These are phyloP conservation scores for Herminia tarsipennalis DNA, from an alignment of 2,888 invertebrate genomes.

Conservation along the genomic window DNA sequence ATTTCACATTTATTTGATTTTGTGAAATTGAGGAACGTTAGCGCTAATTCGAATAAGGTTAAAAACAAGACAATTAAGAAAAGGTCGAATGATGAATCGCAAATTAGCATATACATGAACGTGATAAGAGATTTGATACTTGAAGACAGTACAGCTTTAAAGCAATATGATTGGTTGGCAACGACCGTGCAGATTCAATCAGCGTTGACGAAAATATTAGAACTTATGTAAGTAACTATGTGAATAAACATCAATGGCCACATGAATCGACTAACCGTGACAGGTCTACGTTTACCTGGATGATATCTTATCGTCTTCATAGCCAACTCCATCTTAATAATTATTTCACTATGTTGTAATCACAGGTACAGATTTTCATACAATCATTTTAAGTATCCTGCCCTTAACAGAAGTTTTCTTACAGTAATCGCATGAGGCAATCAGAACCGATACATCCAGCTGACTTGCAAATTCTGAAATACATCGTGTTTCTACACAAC, in stretches of 20 bases:
- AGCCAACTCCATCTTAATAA: too few species aligned
- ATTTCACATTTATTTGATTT: too few species aligned
- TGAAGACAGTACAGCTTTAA: slow-evolving; percentile 47
- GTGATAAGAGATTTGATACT: slow-evolving; percentile 62
- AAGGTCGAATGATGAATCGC: slow-evolving; percentile 14
- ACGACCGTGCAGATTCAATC: slow-evolving; percentile 64
- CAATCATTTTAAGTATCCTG: too few species aligned
- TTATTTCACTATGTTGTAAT: too few species aligned
- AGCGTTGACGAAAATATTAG: slow-evolving; percentile 55
- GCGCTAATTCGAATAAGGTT: too few species aligned
- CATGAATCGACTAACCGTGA: neutral
- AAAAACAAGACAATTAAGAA: slow-evolving; percentile 14
- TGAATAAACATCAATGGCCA: neutral
- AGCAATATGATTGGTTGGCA: slow-evolving; percentile 66
- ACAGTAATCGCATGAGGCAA: neutral
- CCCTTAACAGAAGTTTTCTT: neutral
- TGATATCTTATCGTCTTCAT: too few species aligned
- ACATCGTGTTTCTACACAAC: slow-evolving; percentile 50
- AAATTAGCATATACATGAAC: slow-evolving; percentile 42
- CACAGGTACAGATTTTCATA: too few species aligned
- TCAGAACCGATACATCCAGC: slow-evolving; percentile 46
- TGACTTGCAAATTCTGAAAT: slow-evolving; percentile 63
- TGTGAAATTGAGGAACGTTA: too few species aligned
- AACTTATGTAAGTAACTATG: slow-evolving; percentile 59
- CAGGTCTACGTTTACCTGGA: too few species aligned